Evolutionary conservation across 1,140 invertebrate species (phyloP).

Genomic region (Eumeta japonica): DNA sequence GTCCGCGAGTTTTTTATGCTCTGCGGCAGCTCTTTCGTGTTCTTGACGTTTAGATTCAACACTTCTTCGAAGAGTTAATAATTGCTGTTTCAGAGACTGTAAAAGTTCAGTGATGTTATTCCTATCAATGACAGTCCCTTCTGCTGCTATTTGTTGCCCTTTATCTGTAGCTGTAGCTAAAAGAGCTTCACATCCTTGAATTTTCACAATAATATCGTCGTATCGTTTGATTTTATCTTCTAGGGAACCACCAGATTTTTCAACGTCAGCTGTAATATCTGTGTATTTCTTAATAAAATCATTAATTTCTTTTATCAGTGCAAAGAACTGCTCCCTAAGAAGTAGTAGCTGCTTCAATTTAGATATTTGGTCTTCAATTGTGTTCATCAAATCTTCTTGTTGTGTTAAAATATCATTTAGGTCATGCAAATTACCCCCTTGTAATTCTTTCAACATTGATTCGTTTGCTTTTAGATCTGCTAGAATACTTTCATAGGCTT

Average conservation of each 20-base stretch:
- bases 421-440: slow-evolving; percentile 71
- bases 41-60: slow-evolving; percentile 84
- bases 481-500: slow-evolving; percentile 76
- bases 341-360: slow-evolving; percentile 74
- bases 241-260: slow-evolving; percentile 74
- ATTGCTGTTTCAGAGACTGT: slow-evolving; percentile 81
- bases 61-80: slow-evolving; percentile 73
- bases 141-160: slow-evolving; percentile 85
- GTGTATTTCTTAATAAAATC: slow-evolving; percentile 85
- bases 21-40: slow-evolving; percentile 83
- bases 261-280: slow-evolving; percentile 80
- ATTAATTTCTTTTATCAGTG: slow-evolving; percentile 81
- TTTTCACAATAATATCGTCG: slow-evolving; percentile 79
- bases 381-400: slow-evolving; percentile 79
- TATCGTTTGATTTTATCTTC: slow-evolving; percentile 88
- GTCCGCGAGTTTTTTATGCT: slow-evolving; percentile 76
- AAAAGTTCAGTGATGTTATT: slow-evolving; percentile 85
- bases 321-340: slow-evolving; percentile 83
- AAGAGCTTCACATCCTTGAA: slow-evolving; percentile 85
- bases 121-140: slow-evolving; percentile 81
- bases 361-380: slow-evolving; percentile 81
- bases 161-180: slow-evolving; percentile 85
- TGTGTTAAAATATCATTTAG: slow-evolving; percentile 75
- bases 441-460: slow-evolving; percentile 73
- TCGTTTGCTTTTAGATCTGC: slow-evolving; percentile 80